A percentile compares a stretch with the other conserved stretches of the same genome.
phyloP scores from a whole-genome alignment of 1,140 invertebrate genomes.

The Lepidostoma basale region DNA sequence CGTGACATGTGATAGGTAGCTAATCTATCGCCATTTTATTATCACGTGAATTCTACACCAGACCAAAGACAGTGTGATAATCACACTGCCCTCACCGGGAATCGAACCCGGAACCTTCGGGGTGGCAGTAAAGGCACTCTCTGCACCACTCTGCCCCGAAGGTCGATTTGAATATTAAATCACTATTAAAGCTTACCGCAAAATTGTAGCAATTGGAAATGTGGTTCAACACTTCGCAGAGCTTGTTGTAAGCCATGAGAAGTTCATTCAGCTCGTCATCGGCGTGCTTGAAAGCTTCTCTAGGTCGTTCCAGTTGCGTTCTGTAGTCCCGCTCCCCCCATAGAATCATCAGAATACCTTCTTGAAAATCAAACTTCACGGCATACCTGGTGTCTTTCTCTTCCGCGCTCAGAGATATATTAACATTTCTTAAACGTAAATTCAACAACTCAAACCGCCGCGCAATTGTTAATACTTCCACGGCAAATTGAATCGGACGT shows the following conservation, averaged over 20 bases:
- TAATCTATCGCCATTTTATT: too few relatives aligned
- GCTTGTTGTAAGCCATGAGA: slow-evolving; percentile 9
- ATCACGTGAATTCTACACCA: too few relatives aligned
- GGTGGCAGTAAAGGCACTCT: too few relatives aligned
- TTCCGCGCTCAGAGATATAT: not conserved
- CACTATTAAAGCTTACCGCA: slow-evolving; percentile 4
- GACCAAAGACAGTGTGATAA: too few relatives aligned
- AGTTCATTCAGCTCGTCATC: not conserved
- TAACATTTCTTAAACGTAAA: slow-evolving; percentile 2
- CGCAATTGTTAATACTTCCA: not conserved
- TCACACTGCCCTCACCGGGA: too few relatives aligned
- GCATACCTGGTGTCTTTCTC: not conserved
- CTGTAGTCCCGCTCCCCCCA: not conserved
- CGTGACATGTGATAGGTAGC: too few relatives aligned
- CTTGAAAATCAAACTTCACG: slow-evolving; percentile 11
- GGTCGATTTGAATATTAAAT: too few relatives aligned
- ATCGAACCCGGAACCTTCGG: too few relatives aligned
- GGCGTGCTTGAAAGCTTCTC: not conserved
- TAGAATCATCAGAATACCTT: slow-evolving; percentile 2
- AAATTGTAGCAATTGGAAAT: slow-evolving; percentile 6
- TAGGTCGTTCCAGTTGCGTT: not conserved
- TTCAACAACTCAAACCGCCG: slow-evolving; percentile 22
- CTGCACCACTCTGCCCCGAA: too few relatives aligned
- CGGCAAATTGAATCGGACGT: not conserved
- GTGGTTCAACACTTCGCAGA: not conserved